Evolutionary conservation across 2,888 invertebrate species (phyloP).

Genomic region (Drosophila hamatofila): DNA sequence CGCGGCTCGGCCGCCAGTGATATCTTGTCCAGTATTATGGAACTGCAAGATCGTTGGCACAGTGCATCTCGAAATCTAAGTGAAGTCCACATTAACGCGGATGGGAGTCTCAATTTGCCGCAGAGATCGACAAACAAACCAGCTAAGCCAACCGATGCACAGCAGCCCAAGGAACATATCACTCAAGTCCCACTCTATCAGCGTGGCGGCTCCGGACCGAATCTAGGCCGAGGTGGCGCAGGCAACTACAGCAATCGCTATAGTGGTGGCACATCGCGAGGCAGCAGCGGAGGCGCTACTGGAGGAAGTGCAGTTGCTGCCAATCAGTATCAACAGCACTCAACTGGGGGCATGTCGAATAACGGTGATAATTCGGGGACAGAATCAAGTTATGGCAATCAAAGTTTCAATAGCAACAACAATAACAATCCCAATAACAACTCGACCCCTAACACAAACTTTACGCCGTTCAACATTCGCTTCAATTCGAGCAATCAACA

Average conservation of each 20-base stretch:
- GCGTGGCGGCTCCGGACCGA: constrained; percentile 86
- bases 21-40: constrained; percentile 89
- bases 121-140: constrained; percentile 7
- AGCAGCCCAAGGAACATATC: constrained; percentile 51
- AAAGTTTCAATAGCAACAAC: constrained; percentile 71
- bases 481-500: constrained; percentile 78
- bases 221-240: constrained; percentile 82
- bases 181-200: constrained; percentile 88
- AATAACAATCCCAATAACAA: constrained; percentile 56
- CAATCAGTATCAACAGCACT: constrained; percentile 62
- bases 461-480: constrained; percentile 77
- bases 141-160: neutral
- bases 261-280: constrained; percentile 70
- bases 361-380: constrained; percentile 21
- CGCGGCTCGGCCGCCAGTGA: constrained; percentile 83
- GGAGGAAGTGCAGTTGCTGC: constrained; percentile 40
- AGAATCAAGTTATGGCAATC: constrained; percentile 41
- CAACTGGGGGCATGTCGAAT: constrained; percentile 33
- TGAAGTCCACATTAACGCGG: constrained; percentile 85
- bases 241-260: constrained; percentile 82
- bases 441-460: constrained; percentile 46
- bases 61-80: constrained; percentile 87
- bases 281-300: constrained; percentile 36
- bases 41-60: constrained; percentile 90
- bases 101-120: constrained; percentile 88